Base-by-base conservation (phyloP, 1,140 invertebrate species). In the Centruroides vittatus region DNA sequence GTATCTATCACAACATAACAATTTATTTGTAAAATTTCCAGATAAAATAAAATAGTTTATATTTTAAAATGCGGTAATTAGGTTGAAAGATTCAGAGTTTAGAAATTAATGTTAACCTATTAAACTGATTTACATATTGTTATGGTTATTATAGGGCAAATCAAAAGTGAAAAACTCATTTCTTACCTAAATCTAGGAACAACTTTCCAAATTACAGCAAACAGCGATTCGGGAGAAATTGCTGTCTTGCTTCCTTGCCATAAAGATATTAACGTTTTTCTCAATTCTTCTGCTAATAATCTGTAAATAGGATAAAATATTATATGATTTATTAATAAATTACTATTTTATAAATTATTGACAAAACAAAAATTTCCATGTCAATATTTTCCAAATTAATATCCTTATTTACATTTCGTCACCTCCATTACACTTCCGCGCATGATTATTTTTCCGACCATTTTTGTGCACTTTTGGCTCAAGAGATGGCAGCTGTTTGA, bases 121-220 rank as follows among this genome's bases (percentile, higher is more conserved):
- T 23, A 23, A 23, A 23, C 23, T 23, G 23, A 0, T 23, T 23
- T 23, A 23, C 23, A 23, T 23, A 23, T 23, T 23, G 1, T 23
- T 23, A 23, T 1, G 23, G 23, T 23, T 23, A 23, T 23, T 23
- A 23, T 23, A 23, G 2, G 23, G 23, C 23, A 23, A 23, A 23
- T 23, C 23, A 23, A 23, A 23, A 23, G 1, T 23, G 23, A 23
- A 23, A 23, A 23, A 23, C 23, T 11, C 61, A 23, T 23, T 2
- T 23, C 65, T 67, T 70, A 80, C 68, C 85, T 78, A 76, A 89
- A 89, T 68, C 86, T 74, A 54, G 87, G 87, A 47, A 89, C 86
- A 58, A 89, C 85, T 73, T 88, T 88, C 86, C 88, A 89, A 47
- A 89, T 88, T 23, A 89, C 86, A 23, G 83, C 77, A 68, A 89